Evolutionary conservation across 2,888 invertebrate genomes (phyloP), one percentile per base, ranked within the genome.

Genomic region (Meiosimyza platycephala): DNA sequence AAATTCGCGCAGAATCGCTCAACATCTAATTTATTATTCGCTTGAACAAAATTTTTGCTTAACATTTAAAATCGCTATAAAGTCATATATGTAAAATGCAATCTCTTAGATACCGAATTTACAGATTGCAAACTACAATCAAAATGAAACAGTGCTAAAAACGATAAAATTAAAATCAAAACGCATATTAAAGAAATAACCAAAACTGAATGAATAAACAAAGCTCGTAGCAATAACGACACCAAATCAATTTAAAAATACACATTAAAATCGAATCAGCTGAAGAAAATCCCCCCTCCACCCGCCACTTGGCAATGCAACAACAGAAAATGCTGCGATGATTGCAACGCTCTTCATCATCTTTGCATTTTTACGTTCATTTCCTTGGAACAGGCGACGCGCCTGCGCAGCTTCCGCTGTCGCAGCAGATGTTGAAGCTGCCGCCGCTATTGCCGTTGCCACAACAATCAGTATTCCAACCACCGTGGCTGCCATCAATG

Each of bases 311-410:
- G 72, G 51, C 55, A 40, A 15, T 59, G 55, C 55, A 16, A 50
- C 64, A 59, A 48, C 75, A 71, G 72, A 77, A 73, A 76, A 74
- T 76, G 72, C 60, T 62, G 78, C 75, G 75, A 84, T 87, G 87
- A 87, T 87, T 82, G 87, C 87, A 80, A 87, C 87, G 75, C 80
- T 87, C 76, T 87, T 87, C 78, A 85, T 87, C 75, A 82, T 87
- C 74, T 86, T 86, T 81, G 85, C 86, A 83, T 85, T 87, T 82
- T 82, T 87, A 80, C 86, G 87, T 79, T 85, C 87, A 78, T 84
- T 87, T 76, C 85, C 85, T 80, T 87, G 87, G 87, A 83, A 83
- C 68, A 80, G 85, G 47, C 81, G 81, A 57, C 76, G 77, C 33
- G 68, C 76, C 40, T 77, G 69, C 33, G 66, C 66, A 2, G 50